Base-by-base conservation (phyloP, 2,888 invertebrate genomes). In the Bembecia ichneumoniformis region DNA sequence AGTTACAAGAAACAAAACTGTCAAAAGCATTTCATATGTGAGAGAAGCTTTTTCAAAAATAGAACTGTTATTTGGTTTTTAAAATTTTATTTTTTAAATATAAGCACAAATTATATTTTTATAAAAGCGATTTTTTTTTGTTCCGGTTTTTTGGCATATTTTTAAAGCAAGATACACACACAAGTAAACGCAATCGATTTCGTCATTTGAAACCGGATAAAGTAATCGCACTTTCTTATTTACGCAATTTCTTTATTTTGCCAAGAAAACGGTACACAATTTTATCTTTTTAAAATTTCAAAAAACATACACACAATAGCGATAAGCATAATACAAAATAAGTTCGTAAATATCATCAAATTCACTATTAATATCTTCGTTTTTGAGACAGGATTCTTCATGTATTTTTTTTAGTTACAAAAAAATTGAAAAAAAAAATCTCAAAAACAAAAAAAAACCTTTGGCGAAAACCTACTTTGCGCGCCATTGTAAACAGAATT, bases 21-120 rank as follows among this genome's bases (percentile, higher is more conserved):
- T 74, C 83, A 82, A 83, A 71, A 84, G 82, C 83, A 86, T 82
- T 83, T 82, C 83, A 77, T 69, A 59, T 50, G 57, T 65, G 63
- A 61, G 68, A 69, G 64, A 70, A 71, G 74, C 72, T 58, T 62
- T n/a, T 51, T 64, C 57, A 73, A 68, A 77, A 61, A 73, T 28
- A 71, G 59, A 66, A 53, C 59, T 54, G 55, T 55, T 62, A 63
- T 58, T 56, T 58, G 59, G 63, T 64, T 65, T 55, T 58, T 61
- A 58, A 61, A 62, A 64, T 67, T 73, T 59, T 53, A 50, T 55
- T 51, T 62, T 64, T 65, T 46, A 46, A 20, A 28, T 50, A 49
- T 62, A 46, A 80, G 81, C 80, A 77, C 64, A 69, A 61, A 28
- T 28, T 9, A 28, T 70, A 55, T 56, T 51, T 49, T 35, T 43